These are phyloP conservation scores for Petrocephalus schoutedeni DNA, from an alignment of 2,797 vertebrate genomes.

Conservation along the genomic window DNA sequence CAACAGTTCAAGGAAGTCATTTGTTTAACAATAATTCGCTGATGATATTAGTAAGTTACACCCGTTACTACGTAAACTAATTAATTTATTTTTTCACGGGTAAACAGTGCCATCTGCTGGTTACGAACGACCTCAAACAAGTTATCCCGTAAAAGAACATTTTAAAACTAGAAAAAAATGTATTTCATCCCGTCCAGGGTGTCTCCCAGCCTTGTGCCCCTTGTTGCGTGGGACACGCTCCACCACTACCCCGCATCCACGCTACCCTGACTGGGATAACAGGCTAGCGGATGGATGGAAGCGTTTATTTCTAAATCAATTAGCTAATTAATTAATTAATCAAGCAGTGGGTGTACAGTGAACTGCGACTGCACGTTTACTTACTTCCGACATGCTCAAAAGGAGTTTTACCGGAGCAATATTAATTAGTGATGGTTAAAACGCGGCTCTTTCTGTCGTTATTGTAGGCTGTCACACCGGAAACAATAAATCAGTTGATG, in stretches of 20 bases:
- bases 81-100: not conserved
- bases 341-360: not conserved
- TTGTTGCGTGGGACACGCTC: not conserved
- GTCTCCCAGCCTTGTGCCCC: not conserved
- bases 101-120: conserved; percentile 23
- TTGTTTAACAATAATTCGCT: not conserved
- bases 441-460: not conserved
- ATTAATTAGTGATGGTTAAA: not conserved
- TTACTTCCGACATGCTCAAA: not conserved
- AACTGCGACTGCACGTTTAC: not conserved
- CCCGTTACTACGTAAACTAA: not conserved
- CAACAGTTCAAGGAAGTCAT: not conserved
- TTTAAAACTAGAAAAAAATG: not conserved
- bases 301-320: not conserved
- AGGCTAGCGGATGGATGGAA: not conserved
- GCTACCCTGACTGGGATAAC: not conserved
- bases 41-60: not conserved
- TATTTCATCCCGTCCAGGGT: not conserved
- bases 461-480: not conserved
- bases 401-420: not conserved
- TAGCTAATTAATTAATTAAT: not conserved
- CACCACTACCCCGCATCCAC: not conserved
- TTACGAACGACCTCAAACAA: not conserved
- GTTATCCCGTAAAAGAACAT: not conserved
- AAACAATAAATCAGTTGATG: not conserved